phyloP scores from a whole-genome alignment of 2,888 invertebrate species.

The Oligia fasciuncula region DNA sequence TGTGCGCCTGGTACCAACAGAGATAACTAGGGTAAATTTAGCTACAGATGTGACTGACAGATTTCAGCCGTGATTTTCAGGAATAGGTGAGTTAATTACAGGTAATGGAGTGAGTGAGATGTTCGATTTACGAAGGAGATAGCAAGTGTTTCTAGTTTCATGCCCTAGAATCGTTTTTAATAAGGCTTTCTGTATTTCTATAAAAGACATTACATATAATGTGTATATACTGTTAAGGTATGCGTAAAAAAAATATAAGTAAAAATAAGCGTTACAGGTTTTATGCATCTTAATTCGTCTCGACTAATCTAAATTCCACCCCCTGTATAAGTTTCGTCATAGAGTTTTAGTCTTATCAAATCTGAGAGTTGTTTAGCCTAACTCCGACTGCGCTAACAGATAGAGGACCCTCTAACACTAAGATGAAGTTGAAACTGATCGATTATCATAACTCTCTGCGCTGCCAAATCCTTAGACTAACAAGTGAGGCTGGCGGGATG shows the following conservation, averaged over 20 bases:
- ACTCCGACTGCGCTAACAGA: slow-evolving; percentile 47
- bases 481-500: slow-evolving; percentile 15
- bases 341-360: slow-evolving; percentile 46
- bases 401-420: slow-evolving; percentile 19
- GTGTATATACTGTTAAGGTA: too few species aligned
- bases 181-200: not conserved
- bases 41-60: slow-evolving; percentile 5
- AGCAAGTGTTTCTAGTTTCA: not conserved
- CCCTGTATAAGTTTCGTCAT: not conserved
- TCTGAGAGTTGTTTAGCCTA: slow-evolving; percentile 34
- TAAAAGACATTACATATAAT: not conserved
- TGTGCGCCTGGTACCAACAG: slow-evolving; percentile 39
- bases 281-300: not conserved
- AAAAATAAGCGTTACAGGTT: too few species aligned
- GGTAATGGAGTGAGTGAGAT: slow-evolving; percentile 6
- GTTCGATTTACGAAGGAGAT: slow-evolving; percentile 12
- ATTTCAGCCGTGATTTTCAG: slow-evolving; percentile 26
- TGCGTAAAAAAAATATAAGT: too few species aligned
- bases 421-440: slow-evolving; percentile 53
- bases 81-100: slow-evolving; percentile 10
- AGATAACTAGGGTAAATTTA: slow-evolving; percentile 21
- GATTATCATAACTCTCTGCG: slow-evolving; percentile 54
- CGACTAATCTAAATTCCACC: not conserved
- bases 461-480: slow-evolving; percentile 51
- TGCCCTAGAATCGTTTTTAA: not conserved